These are phyloP conservation scores for Peucedramus taeniatus DNA, from an alignment of 2,113 vertebrate genomes.

Conservation along the genomic window DNA sequence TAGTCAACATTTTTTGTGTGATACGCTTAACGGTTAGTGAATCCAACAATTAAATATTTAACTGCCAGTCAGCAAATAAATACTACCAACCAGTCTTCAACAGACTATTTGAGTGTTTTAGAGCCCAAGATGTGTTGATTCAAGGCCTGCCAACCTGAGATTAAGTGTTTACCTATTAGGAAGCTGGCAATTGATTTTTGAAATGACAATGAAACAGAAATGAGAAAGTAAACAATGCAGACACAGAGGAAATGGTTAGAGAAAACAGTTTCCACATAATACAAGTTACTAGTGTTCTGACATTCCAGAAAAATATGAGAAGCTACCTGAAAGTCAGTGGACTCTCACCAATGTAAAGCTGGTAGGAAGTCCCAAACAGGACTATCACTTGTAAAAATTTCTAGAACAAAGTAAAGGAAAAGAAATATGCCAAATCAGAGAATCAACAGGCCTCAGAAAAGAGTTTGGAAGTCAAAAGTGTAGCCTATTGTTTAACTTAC, in stretches of 20 bases:
- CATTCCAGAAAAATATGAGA: neutral
- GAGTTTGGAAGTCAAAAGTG: neutral
- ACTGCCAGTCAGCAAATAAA: neutral
- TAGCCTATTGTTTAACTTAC: neutral
- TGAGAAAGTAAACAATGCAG: neutral
- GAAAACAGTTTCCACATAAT: neutral
- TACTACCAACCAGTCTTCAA: neutral
- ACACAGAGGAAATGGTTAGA: neutral
- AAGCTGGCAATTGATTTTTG: constrained; percentile 9
- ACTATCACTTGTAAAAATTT: neutral
- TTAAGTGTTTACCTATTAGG: constrained; percentile 25
- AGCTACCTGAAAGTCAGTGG: neutral
- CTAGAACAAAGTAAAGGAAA: neutral
- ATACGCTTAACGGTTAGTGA: neutral
- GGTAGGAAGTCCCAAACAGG: neutral
- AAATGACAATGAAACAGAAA: neutral
- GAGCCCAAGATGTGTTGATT: neutral
- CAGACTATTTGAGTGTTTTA: neutral
- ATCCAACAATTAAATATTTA: constrained; percentile 32
- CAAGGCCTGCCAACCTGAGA: neutral
- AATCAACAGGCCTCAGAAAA: neutral
- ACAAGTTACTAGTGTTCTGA: neutral
- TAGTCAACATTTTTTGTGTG: neutral
- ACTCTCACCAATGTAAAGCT: neutral
- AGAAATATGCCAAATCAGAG: neutral